Conservation (phyloP, 2,113 vertebrate genomes). For the Bubalus kerabau region DNA sequence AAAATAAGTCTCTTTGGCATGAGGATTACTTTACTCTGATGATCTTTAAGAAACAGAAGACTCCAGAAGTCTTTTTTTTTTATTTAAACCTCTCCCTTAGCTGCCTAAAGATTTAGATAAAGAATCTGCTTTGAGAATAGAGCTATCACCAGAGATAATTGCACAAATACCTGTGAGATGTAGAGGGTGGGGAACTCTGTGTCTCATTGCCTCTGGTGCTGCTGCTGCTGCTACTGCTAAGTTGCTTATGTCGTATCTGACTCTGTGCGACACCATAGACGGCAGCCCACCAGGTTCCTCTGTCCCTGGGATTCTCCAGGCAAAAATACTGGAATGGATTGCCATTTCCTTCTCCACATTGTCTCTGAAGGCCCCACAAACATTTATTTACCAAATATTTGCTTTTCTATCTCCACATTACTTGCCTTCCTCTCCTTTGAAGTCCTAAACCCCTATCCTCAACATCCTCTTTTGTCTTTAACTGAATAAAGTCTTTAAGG, state of each 20-base stretch:
- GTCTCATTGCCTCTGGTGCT: neutral
- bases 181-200: neutral
- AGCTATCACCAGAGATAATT: neutral
- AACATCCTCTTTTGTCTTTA: neutral
- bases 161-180: neutral
- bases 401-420: neutral
- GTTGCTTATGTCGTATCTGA: fast-evolving
- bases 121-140: neutral
- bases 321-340: neutral
- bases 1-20: neutral
- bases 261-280: fast-evolving
- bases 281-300: neutral
- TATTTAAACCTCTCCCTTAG: neutral
- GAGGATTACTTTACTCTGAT: neutral
- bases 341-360: neutral
- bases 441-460: neutral
- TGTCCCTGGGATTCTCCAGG: neutral
- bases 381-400: neutral
- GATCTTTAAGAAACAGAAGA: neutral
- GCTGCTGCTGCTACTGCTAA: neutral
- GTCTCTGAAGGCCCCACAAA: neutral
- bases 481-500: neutral
- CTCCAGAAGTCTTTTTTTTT: neutral
- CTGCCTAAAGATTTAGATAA: neutral
- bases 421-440: neutral